Evolutionary conservation across 2,888 invertebrate species (phyloP), one percentile per base, ranked within the genome.

Genomic region (Aleiodes leptofemur): DNA sequence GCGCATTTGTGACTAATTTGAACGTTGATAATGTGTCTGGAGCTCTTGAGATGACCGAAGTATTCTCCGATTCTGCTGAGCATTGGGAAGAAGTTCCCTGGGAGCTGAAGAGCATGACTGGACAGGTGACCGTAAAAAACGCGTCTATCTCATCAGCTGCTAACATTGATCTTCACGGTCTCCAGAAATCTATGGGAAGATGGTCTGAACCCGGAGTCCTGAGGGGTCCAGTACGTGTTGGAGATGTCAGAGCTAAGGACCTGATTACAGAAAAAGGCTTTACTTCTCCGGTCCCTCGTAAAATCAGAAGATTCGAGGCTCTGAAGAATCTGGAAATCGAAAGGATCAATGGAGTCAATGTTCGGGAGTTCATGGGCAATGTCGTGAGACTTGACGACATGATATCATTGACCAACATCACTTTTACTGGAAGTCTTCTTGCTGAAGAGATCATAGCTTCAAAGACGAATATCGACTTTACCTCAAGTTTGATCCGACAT

Each of bases 381-480:
- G 84, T 87, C 2, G 84, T 91, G 7, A 90, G 88, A 81, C 82
- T 88, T 4, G 86, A 90, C 69, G 90, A 91, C 77, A 80, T 83
- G 38, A 81, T 86, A 72, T 80, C 82, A 23, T 87, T 91, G 74
- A 83, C 86, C 53, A 83, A 86, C 13, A 90, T 89, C 8, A 86
- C 84, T 59, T 92, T 93, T 82, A 83, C 57, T 8, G 80, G 78
- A 43, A 76, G 76, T 56, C 70, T 84, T 55, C 61, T 72, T 16
- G 81, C 76, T 6, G 72, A 77, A 9, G 78, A 80, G 34, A 72
- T 84, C 43, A 78, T 91, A 4, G 89, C 90, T 64, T 84, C 91
- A n/a, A 84, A 89, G 0, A 85, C 91, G n/a, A 91, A 91, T 82
- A 86, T 91, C 43, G 82, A 90, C 16, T 66, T 48, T 34, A 6